These are phyloP conservation scores for Lepidurus packardi DNA, from an alignment of 1,140 invertebrate genomes.

Conservation along the genomic window DNA sequence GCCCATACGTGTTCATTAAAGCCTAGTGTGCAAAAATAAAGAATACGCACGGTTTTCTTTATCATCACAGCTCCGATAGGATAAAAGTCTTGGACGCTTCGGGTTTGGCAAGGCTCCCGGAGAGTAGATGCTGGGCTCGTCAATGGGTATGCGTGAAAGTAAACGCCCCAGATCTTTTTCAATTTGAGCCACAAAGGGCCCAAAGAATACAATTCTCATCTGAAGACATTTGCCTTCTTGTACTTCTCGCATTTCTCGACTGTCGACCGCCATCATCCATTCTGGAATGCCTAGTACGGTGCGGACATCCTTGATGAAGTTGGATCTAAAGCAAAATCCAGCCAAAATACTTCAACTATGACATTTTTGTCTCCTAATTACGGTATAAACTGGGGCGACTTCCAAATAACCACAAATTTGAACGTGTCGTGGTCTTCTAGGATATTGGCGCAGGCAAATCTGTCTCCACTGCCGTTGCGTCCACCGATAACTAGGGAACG, in stretches of 20 bases:
- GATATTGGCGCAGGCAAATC: constrained; percentile 85
- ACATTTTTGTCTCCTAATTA: constrained; percentile 48
- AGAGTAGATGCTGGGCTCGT: constrained; percentile 66
- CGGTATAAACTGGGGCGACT: constrained; percentile 79
- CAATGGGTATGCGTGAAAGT: constrained; percentile 63
- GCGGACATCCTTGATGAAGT: constrained; percentile 77
- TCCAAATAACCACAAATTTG: constrained; percentile 80
- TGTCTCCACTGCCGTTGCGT: constrained; percentile 60
- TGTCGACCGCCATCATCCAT: constrained; percentile 83
- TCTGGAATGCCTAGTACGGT: constrained; percentile 76
- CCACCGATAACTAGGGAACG: constrained; percentile 79
- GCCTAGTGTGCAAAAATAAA: background rate
- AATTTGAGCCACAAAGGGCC: constrained; percentile 65
- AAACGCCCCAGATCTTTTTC: constrained; percentile 71
- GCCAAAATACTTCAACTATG: background rate
- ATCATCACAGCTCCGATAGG: constrained; percentile 32
- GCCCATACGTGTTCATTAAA: background rate
- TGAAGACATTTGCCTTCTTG: constrained; percentile 77
- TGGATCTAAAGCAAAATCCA: constrained; percentile 52
- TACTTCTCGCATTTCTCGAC: constrained; percentile 66
- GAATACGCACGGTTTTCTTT: constrained; percentile 28
- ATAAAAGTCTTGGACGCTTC: constrained; percentile 45
- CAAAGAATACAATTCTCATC: constrained; percentile 53
- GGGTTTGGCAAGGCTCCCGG: constrained; percentile 61
- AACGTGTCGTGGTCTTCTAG: constrained; percentile 83